phyloP scores from a whole-genome alignment of 2,797 vertebrate species.

The Phrynocephalus guinanensis region DNA sequence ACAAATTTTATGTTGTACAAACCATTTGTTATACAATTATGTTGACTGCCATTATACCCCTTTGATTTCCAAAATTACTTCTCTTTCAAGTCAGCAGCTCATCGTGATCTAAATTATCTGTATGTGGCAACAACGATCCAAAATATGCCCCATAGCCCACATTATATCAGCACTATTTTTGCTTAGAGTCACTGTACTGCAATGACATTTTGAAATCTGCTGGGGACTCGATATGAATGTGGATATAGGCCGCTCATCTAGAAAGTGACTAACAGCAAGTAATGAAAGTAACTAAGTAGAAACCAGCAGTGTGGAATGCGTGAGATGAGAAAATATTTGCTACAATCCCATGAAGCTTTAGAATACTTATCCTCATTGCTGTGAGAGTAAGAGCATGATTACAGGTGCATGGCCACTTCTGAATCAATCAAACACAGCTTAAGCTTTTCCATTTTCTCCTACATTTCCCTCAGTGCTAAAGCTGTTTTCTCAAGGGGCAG shows the following conservation, averaged over 20 bases:
- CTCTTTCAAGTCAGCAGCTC: neutral
- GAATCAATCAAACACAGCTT: neutral
- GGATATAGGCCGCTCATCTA: constrained; percentile 24
- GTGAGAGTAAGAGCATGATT: neutral
- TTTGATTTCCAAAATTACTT: constrained; percentile 4
- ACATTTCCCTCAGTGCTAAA: neutral
- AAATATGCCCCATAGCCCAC: constrained; percentile 33
- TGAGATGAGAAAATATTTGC: constrained; percentile 33
- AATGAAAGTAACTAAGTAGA: constrained; percentile 14
- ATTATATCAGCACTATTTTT: neutral
- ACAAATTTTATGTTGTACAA: too few relatives aligned
- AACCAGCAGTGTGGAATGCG: neutral
- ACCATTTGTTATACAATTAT: neutral
- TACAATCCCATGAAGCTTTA: constrained; percentile 19
- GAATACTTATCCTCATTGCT: neutral
- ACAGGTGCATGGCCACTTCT: neutral
- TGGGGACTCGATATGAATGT: neutral
- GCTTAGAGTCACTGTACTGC: neutral
- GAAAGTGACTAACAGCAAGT: neutral
- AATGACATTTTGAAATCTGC: constrained; percentile 42
- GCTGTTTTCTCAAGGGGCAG: neutral
- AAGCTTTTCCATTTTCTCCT: constrained; percentile 6
- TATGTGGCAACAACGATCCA: neutral
- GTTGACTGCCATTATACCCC: neutral
- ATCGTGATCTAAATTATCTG: constrained; percentile 34